Conservation (phyloP, 30 jellyfish, hydroid and myxozoan species). For the Mastigias papua region DNA sequence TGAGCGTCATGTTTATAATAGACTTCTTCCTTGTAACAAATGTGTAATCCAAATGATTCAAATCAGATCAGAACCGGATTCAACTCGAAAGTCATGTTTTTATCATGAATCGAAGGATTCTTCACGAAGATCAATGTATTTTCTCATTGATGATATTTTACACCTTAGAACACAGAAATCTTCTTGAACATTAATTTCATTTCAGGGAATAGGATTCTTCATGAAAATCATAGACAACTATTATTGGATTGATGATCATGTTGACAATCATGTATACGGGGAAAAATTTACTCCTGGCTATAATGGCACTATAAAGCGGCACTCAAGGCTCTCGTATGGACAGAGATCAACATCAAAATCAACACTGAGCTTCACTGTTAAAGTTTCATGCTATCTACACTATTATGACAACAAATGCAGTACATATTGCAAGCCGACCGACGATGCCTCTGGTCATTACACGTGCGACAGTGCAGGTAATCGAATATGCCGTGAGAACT, state of each 20-base stretch:
- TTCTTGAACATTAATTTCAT: not conserved
- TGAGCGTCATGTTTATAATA: too few relatives aligned
- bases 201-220: conserved; percentile 51
- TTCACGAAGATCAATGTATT: not conserved
- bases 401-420: conserved; percentile 14
- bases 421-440: conserved; percentile 18
- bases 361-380: conserved; percentile 22
- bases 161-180: too few relatives aligned
- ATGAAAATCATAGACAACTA: conserved; percentile 37
- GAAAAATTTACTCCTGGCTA: conserved; percentile 25
- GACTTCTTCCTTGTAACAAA: too few relatives aligned
- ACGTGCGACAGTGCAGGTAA: conserved; percentile 54
- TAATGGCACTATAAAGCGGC: not conserved
- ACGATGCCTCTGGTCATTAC: conserved; percentile 47
- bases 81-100: too few relatives aligned
- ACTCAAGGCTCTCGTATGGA: conserved; percentile 5
- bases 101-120: too few relatives aligned
- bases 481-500: conserved; percentile 43
- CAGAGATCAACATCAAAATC: conserved; percentile 12
- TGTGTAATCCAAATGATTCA: too few relatives aligned
- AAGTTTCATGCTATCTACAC: conserved; percentile 24
- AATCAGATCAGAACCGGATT: too few relatives aligned
- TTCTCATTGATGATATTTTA: too few relatives aligned
- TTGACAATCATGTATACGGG: conserved; percentile 28
- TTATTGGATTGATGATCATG: not conserved